Evolutionary conservation across 2,797 vertebrate species (phyloP), one percentile per base, ranked within the genome.

Genomic region (Harpagifer antarcticus): DNA sequence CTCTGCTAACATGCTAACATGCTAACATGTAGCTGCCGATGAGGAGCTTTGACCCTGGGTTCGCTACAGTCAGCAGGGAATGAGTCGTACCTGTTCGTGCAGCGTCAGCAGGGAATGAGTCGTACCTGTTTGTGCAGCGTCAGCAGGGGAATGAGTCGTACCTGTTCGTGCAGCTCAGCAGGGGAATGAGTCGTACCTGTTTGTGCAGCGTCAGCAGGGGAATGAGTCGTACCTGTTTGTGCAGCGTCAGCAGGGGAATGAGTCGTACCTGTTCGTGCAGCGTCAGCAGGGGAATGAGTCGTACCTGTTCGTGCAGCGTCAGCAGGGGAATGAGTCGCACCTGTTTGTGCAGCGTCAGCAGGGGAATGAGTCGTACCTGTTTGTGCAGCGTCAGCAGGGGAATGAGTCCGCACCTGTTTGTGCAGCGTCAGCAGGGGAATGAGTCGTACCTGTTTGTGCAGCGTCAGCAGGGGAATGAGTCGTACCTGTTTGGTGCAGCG

Each of bases 271-370:
- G 98, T 86, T n/a, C n/a, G n/a, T n/a, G n/a, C n/a, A n/a, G n/a
- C n/a, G 93, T 98, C 65, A 99, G 96, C 23, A 3, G 23, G 23
- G 3, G 20, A 20, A 20, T 20, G 20, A 20, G 31, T 31, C 31
- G 3, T 31, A 31, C 98, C 96, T 99, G 98, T 86, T n/a, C n/a
- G n/a, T n/a, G n/a, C n/a, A n/a, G n/a, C n/a, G 93, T 98, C 65
- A 99, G 96, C 23, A 3, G 23, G 23, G 3, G 20, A 20, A 20
- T 20, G 20, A 20, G 31, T 31, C 31, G 3, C 31, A 31, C 98
- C 96, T 99, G 98, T 86, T 98, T 99, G 90, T 99, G 98, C 69
- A 99, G 96, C 47, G 93, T 98, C 65, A 99, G 96, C 20, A 20
- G 20, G 20, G 20, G 20, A 20, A 20, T 20, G 20, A 20, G 31